Percentiles rank a stretch among this genome's conserved stretches.
phyloP scores from a whole-genome alignment of 2,888 invertebrate genomes.

The Dendrolimus houi region DNA sequence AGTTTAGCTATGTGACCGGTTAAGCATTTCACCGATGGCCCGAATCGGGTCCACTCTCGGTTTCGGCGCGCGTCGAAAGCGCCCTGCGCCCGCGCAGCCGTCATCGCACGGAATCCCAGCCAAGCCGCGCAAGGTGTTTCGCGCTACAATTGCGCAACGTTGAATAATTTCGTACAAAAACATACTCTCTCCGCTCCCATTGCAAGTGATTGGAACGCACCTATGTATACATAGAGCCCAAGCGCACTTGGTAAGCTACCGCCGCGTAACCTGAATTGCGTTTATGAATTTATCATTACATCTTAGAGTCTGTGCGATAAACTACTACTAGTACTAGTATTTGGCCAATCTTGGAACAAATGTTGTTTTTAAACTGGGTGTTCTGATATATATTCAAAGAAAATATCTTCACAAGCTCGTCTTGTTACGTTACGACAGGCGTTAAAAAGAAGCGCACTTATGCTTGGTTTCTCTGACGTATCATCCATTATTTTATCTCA shows the following conservation, averaged over 20 bases:
- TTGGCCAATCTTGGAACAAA: too few species aligned
- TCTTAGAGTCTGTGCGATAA: not conserved
- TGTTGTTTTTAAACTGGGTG: too few species aligned
- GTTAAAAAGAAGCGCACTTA: too few species aligned
- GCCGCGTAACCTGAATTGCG: not conserved
- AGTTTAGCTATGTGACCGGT: too few species aligned
- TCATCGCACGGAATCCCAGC: not conserved
- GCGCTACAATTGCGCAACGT: not conserved
- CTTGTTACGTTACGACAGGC: too few species aligned
- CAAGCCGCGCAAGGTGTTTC: not conserved
- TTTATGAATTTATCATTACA: not conserved
- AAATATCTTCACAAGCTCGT: too few species aligned
- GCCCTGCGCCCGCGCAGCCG: not conserved
- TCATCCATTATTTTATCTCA: too few species aligned
- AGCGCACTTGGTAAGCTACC: not conserved
- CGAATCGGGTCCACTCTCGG: not conserved
- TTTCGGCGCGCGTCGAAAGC: not conserved
- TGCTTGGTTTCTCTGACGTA: too few species aligned
- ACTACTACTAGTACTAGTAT: not conserved
- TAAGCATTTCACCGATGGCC: not conserved
- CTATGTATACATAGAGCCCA: not conserved
- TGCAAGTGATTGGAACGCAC: not conserved
- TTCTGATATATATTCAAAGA: too few species aligned
- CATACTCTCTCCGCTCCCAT: conserved; percentile 1
- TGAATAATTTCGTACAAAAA: not conserved